These are phyloP conservation scores for Scrobipalpa atriplicella DNA, from an alignment of 2,888 invertebrate genomes.

Conservation along the genomic window DNA sequence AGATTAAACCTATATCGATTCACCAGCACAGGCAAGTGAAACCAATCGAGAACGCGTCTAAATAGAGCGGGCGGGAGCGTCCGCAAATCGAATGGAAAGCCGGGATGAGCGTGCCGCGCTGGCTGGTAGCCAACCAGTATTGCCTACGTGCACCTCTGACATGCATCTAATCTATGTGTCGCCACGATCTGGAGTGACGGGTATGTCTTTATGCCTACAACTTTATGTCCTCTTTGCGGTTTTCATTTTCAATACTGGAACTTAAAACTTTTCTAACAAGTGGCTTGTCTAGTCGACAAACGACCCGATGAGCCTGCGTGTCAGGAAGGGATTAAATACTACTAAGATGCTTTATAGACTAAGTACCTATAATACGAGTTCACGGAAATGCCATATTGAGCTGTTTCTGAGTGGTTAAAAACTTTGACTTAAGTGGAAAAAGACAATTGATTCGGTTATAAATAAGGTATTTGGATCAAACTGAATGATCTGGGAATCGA, in stretches of 20 bases:
- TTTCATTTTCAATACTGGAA: no score
- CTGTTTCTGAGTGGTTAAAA: no score
- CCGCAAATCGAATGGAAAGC: constrained; percentile 33
- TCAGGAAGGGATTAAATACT: no score
- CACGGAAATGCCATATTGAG: no score
- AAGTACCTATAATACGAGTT: no score
- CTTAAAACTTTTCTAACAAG: no score
- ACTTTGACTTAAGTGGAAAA: no score
- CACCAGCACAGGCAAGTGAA: constrained; percentile 22
- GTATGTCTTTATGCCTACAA: background rate
- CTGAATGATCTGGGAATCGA: constrained; percentile 28
- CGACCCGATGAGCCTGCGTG: no score
- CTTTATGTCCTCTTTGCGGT: background rate
- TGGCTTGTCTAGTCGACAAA: no score
- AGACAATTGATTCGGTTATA: no score
- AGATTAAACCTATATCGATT: constrained; percentile 23
- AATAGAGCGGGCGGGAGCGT: constrained; percentile 26
- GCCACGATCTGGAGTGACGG: background rate
- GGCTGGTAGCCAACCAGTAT: constrained; percentile 29
- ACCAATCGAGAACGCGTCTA: constrained; percentile 28
- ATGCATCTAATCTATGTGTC: constrained; percentile 25
- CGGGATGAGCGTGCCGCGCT: constrained; percentile 24
- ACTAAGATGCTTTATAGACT: no score
- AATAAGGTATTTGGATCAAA: no score
- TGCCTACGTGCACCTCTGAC: constrained; percentile 25